Percentiles rank a stretch among this genome's conserved stretches.
phyloP scores from a whole-genome alignment of 2,797 vertebrate species.

The Mareca penelope region DNA sequence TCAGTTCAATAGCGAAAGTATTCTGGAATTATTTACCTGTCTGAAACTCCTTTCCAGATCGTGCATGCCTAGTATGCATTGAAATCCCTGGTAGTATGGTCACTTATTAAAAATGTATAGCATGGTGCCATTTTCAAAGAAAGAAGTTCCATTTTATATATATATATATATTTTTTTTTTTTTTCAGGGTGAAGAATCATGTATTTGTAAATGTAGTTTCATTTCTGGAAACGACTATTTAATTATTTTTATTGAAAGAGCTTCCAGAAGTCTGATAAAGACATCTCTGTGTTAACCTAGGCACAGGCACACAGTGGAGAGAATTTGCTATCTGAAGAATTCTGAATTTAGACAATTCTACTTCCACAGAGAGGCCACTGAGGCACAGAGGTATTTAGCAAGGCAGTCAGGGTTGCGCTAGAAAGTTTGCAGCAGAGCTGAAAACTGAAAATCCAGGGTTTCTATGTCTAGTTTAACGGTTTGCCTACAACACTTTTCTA shows the following conservation, averaged over 20 bases:
- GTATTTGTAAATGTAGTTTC: neutral
- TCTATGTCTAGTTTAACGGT: neutral
- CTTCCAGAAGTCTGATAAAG: neutral
- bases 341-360: neutral
- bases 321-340: neutral
- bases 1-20: neutral
- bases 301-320: neutral
- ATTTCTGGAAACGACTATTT: neutral
- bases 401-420: neutral
- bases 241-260: neutral
- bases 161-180: neutral
- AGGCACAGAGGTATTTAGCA: neutral
- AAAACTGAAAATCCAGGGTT: neutral
- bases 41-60: neutral
- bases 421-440: neutral
- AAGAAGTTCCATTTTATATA: neutral
- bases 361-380: neutral
- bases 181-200: neutral
- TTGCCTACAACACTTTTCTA: neutral
- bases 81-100: neutral
- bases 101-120: neutral
- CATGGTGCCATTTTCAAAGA: neutral
- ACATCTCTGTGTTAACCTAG: neutral
- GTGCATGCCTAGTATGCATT: neutral
- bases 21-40: neutral